Percentiles rank a stretch among this genome's conserved stretches.
These are phyloP conservation scores for Andrena haemorrhoa DNA, from an alignment of 2,888 invertebrate species.

Conservation along the genomic window DNA sequence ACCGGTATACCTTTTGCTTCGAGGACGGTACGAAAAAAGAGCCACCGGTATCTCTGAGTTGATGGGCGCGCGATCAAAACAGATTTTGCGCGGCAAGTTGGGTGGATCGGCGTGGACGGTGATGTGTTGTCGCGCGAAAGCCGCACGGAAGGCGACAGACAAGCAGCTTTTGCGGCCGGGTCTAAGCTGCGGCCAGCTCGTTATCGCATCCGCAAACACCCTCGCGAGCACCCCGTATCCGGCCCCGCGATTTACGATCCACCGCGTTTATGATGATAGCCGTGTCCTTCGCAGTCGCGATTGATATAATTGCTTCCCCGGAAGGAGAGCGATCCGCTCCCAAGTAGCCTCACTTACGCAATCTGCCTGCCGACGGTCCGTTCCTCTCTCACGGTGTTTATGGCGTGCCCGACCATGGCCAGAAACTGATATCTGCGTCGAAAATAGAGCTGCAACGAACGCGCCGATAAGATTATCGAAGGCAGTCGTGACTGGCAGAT, in stretches of 20 bases:
- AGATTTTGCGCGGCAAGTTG: slow-evolving; percentile 49
- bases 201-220: slow-evolving; percentile 71
- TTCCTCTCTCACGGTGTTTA: slow-evolving; percentile 1
- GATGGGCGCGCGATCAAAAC: slow-evolving; percentile 44
- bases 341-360: slow-evolving; percentile 32
- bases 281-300: slow-evolving; percentile 28
- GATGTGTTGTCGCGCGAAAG: slow-evolving; percentile 53
- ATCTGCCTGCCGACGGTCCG: background rate
- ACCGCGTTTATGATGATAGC: slow-evolving; percentile 4
- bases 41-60: slow-evolving; percentile 4
- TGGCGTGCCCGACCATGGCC: background rate
- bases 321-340: slow-evolving; percentile 4
- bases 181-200: slow-evolving; percentile 48
- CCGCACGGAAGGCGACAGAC: slow-evolving; percentile 51
- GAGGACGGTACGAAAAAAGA: slow-evolving; percentile 5
- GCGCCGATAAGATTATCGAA: background rate
- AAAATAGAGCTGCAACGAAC: too few relatives aligned
- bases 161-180: slow-evolving; percentile 56
- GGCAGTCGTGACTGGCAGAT: background rate
- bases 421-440: background rate
- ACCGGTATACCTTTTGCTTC: slow-evolving; percentile 2
- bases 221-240: slow-evolving; percentile 65
- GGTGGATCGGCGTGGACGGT: background rate
- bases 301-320: slow-evolving; percentile 38
- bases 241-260: slow-evolving; percentile 37